A percentile compares a stretch with the other conserved stretches of the same genome.
Evolutionary conservation across 2,797 vertebrate species (phyloP).

Genomic region (Lophura swinhoii): DNA sequence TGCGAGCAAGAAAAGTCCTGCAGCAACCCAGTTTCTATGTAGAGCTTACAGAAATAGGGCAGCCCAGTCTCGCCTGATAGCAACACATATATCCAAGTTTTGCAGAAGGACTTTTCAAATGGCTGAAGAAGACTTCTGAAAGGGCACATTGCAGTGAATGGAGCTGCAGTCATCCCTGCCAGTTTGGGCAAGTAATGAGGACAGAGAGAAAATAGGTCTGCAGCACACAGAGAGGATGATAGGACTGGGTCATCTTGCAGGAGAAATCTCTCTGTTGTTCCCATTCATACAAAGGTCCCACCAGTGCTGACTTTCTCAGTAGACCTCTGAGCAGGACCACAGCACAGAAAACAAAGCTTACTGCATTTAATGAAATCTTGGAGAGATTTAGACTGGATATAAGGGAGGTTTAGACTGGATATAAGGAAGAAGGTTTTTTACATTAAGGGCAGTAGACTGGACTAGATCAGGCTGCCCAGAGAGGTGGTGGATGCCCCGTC

Average conservation of each 20-base stretch:
- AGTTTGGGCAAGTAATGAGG: not conserved
- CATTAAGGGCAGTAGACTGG: too few species aligned
- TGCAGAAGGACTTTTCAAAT: not conserved
- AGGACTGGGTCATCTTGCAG: not conserved
- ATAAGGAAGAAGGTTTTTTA: too few species aligned
- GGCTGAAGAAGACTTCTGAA: not conserved
- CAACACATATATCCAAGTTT: not conserved
- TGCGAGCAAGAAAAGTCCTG: not conserved
- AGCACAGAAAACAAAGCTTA: fast-evolving
- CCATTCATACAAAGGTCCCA: not conserved
- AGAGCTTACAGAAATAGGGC: conserved; percentile 15
- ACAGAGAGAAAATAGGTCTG: not conserved
- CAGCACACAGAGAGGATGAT: fast-evolving
- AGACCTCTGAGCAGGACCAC: not conserved
- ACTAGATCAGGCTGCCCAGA: too few species aligned
- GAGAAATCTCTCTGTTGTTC: not conserved
- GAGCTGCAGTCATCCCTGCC: not conserved
- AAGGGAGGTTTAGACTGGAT: too few species aligned
- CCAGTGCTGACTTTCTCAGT: not conserved
- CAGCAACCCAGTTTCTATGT: not conserved
- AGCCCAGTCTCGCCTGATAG: fast-evolving
- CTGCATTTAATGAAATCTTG: not conserved
- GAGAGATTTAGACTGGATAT: too few species aligned
- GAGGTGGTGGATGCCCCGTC: too few species aligned
- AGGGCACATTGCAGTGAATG: not conserved